These are phyloP conservation scores for Nilaparvata lugens DNA, from an alignment of 1,140 invertebrate species.

Conservation along the genomic window DNA sequence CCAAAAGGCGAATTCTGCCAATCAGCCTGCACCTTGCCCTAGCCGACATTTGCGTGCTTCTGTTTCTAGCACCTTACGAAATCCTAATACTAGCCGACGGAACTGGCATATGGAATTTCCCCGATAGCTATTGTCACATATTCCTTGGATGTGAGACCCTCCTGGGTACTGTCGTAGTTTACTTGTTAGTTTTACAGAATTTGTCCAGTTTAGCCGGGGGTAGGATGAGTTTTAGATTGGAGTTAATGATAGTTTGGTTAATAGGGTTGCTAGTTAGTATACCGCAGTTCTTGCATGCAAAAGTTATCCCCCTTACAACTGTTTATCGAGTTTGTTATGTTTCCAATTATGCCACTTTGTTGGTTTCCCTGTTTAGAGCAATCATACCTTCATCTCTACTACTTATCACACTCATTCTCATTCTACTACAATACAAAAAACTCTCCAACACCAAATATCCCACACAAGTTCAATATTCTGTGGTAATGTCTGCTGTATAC, in stretches of 20 bases:
- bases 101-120: conserved; percentile 7
- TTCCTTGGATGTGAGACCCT: conserved; percentile 7
- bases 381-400: neutral
- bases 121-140: neutral
- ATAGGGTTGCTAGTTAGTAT: conserved; percentile 6
- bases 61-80: conserved; percentile 12
- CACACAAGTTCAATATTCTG: neutral
- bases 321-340: conserved; percentile 4
- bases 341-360: neutral
- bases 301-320: neutral
- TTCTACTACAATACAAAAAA: neutral
- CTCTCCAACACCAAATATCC: neutral
- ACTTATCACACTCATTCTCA: neutral
- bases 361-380: conserved; percentile 5
- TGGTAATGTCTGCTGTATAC: conserved; percentile 1
- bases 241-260: conserved; percentile 6
- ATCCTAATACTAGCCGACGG: conserved; percentile 6
- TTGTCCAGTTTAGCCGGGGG: conserved; percentile 1
- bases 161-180: conserved; percentile 2
- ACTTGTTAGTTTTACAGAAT: conserved; percentile 7
- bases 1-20: neutral
- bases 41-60: conserved; percentile 1
- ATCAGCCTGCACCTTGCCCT: neutral
- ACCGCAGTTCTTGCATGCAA: conserved; percentile 5
- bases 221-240: neutral